These are phyloP conservation scores for Callopanchax toddi DNA, from an alignment of 2,113 vertebrate genomes.

Conservation along the genomic window DNA sequence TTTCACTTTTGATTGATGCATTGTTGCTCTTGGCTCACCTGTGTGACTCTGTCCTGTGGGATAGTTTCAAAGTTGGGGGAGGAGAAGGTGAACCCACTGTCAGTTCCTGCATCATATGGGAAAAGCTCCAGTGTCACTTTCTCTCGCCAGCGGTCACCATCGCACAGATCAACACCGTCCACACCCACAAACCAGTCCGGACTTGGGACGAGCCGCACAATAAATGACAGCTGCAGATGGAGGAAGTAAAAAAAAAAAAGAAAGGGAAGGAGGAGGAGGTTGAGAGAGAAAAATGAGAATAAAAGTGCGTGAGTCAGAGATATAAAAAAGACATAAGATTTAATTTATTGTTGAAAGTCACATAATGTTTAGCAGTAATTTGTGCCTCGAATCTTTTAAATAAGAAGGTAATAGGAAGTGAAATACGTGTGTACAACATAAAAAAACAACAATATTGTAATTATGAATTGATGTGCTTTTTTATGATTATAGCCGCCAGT, in stretches of 20 bases:
- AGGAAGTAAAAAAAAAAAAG: slow-evolving; percentile 9
- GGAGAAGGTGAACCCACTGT: slow-evolving; percentile 98
- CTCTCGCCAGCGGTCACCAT: slow-evolving; percentile 87
- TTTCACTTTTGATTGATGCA: slow-evolving; percentile 1
- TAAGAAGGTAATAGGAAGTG: no score
- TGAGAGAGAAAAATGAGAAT: not conserved
- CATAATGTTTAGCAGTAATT: no score
- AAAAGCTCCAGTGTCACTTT: slow-evolving; percentile 85
- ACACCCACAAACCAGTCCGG: slow-evolving; percentile 97
- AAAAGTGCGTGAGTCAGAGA: not conserved
- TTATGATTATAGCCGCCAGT: no score
- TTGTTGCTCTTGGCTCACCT: slow-evolving; percentile 73
- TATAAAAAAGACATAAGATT: slow-evolving; percentile 6
- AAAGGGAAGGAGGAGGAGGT: not conserved
- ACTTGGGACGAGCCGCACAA: slow-evolving; percentile 91
- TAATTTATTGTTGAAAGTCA: no score
- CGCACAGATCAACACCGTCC: slow-evolving; percentile 89
- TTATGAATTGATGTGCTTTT: no score
- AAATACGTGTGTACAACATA: no score
- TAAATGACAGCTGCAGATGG: slow-evolving; percentile 87
- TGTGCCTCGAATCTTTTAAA: no score
- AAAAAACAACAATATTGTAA: no score
- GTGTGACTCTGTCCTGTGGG: slow-evolving; percentile 90
- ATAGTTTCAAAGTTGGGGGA: slow-evolving; percentile 98
- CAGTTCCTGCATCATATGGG: slow-evolving; percentile 94